These are phyloP conservation scores for Mystacides longicornis DNA, from an alignment of 2,888 invertebrate species.

Conservation along the genomic window DNA sequence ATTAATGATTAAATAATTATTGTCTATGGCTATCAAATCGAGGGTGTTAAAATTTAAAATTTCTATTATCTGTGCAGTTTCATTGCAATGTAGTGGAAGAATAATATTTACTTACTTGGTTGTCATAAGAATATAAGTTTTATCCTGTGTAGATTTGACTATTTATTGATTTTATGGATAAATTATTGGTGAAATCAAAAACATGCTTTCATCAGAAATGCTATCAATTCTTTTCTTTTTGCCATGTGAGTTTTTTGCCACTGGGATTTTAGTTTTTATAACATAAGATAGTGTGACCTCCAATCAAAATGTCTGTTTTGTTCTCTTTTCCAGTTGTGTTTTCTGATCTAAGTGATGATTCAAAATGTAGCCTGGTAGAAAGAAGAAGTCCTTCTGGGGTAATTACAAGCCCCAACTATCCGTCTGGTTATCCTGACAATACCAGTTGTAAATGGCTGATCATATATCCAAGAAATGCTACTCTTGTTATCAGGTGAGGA, in stretches of 20 bases:
- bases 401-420: constrained; percentile 21
- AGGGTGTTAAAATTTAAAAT: too few species aligned
- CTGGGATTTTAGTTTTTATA: not conserved
- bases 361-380: constrained; percentile 14
- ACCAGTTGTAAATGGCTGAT: constrained; percentile 22
- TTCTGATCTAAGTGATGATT: constrained; percentile 8
- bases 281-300: constrained; percentile 15
- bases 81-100: too few species aligned
- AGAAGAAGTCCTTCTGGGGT: constrained; percentile 12
- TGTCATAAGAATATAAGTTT: too few species aligned
- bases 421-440: constrained; percentile 17
- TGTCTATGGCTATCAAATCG: too few species aligned
- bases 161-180: constrained; percentile 13
- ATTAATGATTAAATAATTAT: too few species aligned
- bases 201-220: constrained; percentile 15
- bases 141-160: constrained; percentile 5
- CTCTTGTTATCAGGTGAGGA: constrained; percentile 17
- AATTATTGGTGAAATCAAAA: not conserved
- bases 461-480: constrained; percentile 12
- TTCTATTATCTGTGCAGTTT: too few species aligned
- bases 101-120: too few species aligned
- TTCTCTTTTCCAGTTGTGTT: constrained; percentile 12
- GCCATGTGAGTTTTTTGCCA: constrained; percentile 10
- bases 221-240: constrained; percentile 8
- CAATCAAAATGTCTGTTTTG: constrained; percentile 14